Percentiles rank a stretch among this genome's conserved stretches.
Evolutionary conservation across 2,113 vertebrate species (phyloP).

Genomic region (Pomatorhinus ruficollis): DNA sequence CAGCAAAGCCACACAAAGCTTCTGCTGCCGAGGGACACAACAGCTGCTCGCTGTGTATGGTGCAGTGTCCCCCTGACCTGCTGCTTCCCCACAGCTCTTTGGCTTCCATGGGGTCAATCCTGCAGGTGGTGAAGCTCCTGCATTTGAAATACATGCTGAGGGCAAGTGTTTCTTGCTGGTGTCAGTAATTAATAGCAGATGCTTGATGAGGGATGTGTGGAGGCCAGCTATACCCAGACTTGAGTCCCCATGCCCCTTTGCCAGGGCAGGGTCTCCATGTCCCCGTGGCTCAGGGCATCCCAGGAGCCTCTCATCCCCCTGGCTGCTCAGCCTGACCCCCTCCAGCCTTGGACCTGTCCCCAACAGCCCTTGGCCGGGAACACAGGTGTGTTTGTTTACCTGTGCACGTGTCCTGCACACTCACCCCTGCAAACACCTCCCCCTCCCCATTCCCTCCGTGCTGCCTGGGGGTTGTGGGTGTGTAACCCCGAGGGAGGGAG

Average conservation of each 20-base stretch:
- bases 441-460: background rate
- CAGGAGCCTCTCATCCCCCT: background rate
- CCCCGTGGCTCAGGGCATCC: background rate
- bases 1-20: background rate
- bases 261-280: background rate
- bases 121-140: rapidly evolving
- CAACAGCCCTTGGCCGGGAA: background rate
- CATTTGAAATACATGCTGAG: rapidly evolving
- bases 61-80: background rate
- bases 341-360: background rate
- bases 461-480: background rate
- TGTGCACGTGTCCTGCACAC: rapidly evolving
- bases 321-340: rapidly evolving
- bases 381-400: background rate
- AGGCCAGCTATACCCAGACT: background rate
- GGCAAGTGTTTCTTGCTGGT: background rate
- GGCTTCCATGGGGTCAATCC: background rate
- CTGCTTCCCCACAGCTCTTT: background rate
- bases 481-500: background rate
- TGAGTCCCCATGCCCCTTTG: rapidly evolving
- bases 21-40: background rate
- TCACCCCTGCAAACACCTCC: background rate
- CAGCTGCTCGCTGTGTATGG: rapidly evolving
- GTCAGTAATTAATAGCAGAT: background rate
- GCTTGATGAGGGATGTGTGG: rapidly evolving